Conservation (phyloP, 2,888 invertebrate genomes). For the Taenaris catops region DNA sequence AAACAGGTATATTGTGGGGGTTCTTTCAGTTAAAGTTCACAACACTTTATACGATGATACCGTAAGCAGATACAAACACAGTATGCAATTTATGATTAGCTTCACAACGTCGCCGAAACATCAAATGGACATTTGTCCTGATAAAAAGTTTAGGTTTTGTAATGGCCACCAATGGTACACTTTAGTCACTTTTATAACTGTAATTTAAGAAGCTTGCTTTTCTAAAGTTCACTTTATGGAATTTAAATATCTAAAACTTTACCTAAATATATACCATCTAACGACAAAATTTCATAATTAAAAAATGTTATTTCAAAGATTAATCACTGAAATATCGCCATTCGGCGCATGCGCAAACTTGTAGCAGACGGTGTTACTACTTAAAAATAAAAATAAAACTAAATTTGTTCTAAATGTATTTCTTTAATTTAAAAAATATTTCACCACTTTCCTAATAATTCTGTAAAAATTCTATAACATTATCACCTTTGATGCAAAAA, state of each 20-base stretch:
- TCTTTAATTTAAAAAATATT: no score
- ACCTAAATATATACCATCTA: slow-evolving; percentile 65
- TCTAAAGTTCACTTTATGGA: slow-evolving; percentile 38
- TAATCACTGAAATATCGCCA: slow-evolving; percentile 76
- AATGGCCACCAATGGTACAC: slow-evolving; percentile 79
- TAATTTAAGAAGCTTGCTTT: slow-evolving; percentile 36
- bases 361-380: slow-evolving; percentile 56
- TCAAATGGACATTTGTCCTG: slow-evolving; percentile 78
- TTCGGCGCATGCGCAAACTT: slow-evolving; percentile 80
- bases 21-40: slow-evolving; percentile 34
- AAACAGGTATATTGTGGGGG: slow-evolving; percentile 43
- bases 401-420: no score
- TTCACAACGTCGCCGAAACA: slow-evolving; percentile 79
- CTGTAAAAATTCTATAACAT: no score
- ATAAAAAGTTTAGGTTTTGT: slow-evolving; percentile 79
- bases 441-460: no score
- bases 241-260: slow-evolving; percentile 49
- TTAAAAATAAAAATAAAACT: no score
- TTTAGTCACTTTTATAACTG: slow-evolving; percentile 57
- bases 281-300: slow-evolving; percentile 74
- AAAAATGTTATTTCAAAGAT: slow-evolving; percentile 76
- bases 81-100: slow-evolving; percentile 62
- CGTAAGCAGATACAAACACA: slow-evolving; percentile 41
- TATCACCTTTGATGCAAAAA: no score
- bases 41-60: slow-evolving; percentile 43